Conservation (phyloP, 2,888 invertebrate genomes). For the Meiosimyza platycephala region DNA sequence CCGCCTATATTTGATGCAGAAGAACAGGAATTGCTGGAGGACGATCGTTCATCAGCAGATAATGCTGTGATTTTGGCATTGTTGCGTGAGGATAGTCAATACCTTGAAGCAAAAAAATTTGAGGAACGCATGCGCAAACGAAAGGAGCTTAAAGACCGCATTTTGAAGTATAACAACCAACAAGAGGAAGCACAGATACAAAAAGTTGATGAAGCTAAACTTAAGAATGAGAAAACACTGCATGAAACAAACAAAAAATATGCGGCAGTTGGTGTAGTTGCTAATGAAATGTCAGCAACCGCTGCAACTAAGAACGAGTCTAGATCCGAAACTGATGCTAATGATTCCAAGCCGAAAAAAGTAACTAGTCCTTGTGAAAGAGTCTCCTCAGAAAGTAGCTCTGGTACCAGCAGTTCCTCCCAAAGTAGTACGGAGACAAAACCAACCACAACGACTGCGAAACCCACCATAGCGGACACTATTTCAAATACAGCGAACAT, state of each 20-base stretch:
- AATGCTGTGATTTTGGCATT: slow-evolving; percentile 69
- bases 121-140: slow-evolving; percentile 83
- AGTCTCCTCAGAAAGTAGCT: slow-evolving; percentile 48
- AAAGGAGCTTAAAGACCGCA: slow-evolving; percentile 85
- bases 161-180: slow-evolving; percentile 77
- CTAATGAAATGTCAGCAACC: slow-evolving; percentile 11
- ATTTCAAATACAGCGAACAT: slow-evolving; percentile 58
- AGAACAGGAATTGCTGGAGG: slow-evolving; percentile 66
- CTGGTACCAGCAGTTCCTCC: slow-evolving; percentile 42
- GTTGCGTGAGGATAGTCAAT: slow-evolving; percentile 67
- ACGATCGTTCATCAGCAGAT: slow-evolving; percentile 69
- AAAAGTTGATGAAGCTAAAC: slow-evolving; percentile 21
- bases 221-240: slow-evolving; percentile 34
- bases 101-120: slow-evolving; percentile 67
- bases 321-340: slow-evolving; percentile 41
- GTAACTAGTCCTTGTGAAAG: slow-evolving; percentile 54
- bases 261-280: slow-evolving; percentile 34
- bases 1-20: slow-evolving; percentile 59
- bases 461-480: slow-evolving; percentile 46
- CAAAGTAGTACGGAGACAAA: slow-evolving; percentile 46
- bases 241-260: slow-evolving; percentile 36
- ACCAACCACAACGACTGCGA: slow-evolving; percentile 45
- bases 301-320: slow-evolving; percentile 38
- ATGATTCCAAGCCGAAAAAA: slow-evolving; percentile 57
- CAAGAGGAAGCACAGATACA: slow-evolving; percentile 47